These are phyloP conservation scores for Sinonovacula constricta DNA, from an alignment of 1,140 invertebrate species.

Conservation along the genomic window DNA sequence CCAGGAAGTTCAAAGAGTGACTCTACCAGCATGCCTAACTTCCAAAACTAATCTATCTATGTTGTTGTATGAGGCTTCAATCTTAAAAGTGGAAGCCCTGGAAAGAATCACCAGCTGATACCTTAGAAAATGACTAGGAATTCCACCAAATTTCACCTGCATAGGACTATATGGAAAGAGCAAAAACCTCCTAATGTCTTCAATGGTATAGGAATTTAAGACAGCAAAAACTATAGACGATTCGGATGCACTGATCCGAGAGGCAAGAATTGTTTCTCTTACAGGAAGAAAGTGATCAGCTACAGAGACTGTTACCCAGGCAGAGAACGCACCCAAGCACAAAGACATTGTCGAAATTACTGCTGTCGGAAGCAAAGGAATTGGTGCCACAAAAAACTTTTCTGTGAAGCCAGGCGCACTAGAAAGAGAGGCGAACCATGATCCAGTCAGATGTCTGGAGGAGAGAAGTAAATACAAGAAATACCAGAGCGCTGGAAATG, in stretches of 20 bases:
- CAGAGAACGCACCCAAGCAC: constrained; percentile 33
- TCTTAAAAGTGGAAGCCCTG: constrained; percentile 23
- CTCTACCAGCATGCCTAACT: constrained; percentile 47
- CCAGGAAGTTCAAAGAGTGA: constrained; percentile 45
- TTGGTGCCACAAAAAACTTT: constrained; percentile 25
- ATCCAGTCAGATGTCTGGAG: background rate
- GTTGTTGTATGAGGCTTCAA: constrained; percentile 40
- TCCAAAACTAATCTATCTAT: constrained; percentile 8
- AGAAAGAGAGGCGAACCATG: constrained; percentile 34
- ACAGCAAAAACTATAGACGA: background rate
- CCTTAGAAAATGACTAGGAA: constrained; percentile 12
- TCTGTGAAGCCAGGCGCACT: background rate
- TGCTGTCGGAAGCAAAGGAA: constrained; percentile 31
- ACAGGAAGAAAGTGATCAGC: constrained; percentile 29
- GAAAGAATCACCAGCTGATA: constrained; percentile 12
- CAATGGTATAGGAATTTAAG: background rate
- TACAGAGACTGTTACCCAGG: constrained; percentile 26
- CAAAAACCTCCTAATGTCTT: background rate
- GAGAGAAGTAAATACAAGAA: background rate
- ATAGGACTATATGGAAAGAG: constrained; percentile 4
- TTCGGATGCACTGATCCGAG: constrained; percentile 16
- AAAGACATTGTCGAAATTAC: constrained; percentile 44
- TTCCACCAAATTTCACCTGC: background rate
- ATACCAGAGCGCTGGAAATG: constrained; percentile 21
- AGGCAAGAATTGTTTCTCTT: constrained; percentile 25